Percentiles rank a stretch among this genome's conserved stretches.
Conservation (phyloP, 2,888 invertebrate species). For the Daptonema setosum region DNA sequence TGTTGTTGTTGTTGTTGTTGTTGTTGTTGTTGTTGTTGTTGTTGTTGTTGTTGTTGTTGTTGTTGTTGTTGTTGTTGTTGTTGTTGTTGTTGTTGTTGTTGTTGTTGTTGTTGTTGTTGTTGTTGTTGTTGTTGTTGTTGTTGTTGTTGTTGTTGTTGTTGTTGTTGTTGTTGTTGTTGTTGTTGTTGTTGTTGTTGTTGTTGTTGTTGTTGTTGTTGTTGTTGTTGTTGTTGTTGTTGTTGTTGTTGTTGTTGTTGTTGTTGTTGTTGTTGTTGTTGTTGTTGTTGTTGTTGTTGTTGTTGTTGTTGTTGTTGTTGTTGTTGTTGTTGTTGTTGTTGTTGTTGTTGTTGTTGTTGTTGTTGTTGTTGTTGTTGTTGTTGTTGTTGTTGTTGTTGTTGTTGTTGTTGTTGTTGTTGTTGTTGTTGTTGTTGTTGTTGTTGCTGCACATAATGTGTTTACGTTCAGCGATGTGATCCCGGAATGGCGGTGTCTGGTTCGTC, state of each 20-base stretch:
- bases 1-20: neutral
- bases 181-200: neutral
- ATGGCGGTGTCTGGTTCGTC: no score
- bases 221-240: neutral
- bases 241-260: neutral
- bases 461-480: no score
- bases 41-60: neutral
- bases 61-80: neutral
- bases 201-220: neutral
- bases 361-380: neutral
- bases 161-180: neutral
- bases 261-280: neutral
- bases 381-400: neutral
- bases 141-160: neutral
- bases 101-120: neutral
- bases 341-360: neutral
- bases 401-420: neutral
- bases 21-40: neutral
- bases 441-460: no score
- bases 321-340: neutral
- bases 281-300: neutral
- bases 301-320: neutral
- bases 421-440: neutral
- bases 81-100: neutral
- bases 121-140: neutral